Evolutionary conservation across 2,888 invertebrate species (phyloP).

Genomic region (Alviniconcha strummeri): DNA sequence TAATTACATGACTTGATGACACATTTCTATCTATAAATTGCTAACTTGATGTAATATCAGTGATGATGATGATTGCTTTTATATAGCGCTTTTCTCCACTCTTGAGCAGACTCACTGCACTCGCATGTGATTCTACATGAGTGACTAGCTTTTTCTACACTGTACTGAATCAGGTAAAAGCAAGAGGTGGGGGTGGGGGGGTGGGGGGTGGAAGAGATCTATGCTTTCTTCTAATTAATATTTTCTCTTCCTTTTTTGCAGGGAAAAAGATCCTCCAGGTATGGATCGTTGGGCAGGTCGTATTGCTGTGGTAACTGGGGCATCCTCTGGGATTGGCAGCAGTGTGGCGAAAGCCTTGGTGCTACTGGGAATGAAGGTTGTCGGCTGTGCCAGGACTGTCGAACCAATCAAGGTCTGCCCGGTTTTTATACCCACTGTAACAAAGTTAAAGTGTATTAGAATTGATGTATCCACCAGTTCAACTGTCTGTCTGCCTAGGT

Average conservation of each 20-base stretch:
- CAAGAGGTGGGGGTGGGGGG: too few relatives aligned
- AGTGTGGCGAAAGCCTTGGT: slow-evolving; percentile 56
- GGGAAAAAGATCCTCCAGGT: background rate
- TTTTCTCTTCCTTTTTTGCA: background rate
- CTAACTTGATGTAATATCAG: too few relatives aligned
- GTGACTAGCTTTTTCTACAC: too few relatives aligned
- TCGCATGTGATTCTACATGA: too few relatives aligned
- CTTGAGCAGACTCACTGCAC: too few relatives aligned
- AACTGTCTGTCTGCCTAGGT: background rate
- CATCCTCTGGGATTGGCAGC: slow-evolving; percentile 65
- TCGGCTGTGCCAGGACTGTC: slow-evolving; percentile 77
- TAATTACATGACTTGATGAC: too few relatives aligned
- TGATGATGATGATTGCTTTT: too few relatives aligned
- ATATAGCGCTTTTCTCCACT: too few relatives aligned
- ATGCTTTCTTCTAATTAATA: background rate
- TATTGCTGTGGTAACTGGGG: slow-evolving; percentile 68
- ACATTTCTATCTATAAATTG: too few relatives aligned
- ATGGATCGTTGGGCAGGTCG: slow-evolving; percentile 65
- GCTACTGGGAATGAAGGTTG: slow-evolving; percentile 76
- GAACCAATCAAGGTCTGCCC: slow-evolving; percentile 72
- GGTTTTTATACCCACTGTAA: background rate
- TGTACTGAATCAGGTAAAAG: too few relatives aligned
- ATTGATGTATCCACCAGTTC: background rate
- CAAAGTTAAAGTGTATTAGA: background rate
- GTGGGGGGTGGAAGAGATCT: background rate